Percentiles rank a stretch among this genome's conserved stretches.
Evolutionary conservation across 2,888 invertebrate species (phyloP).

Genomic region (Eilema depressum): DNA sequence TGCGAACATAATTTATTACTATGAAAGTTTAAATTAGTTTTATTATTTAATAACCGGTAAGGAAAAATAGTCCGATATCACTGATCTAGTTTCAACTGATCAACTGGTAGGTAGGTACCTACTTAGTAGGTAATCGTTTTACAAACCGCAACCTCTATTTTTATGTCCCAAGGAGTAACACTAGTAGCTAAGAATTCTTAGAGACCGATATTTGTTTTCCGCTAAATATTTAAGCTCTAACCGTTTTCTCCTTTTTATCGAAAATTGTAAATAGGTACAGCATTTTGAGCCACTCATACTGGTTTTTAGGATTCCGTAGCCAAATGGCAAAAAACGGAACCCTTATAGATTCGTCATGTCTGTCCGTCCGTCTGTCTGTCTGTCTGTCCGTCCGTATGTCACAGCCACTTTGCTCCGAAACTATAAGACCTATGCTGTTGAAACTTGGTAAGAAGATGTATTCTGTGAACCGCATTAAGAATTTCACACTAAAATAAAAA

Average conservation of each 20-base stretch:
- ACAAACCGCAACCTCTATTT: background rate
- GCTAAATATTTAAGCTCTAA: background rate
- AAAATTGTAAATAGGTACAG: background rate
- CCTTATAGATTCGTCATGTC: too few relatives aligned
- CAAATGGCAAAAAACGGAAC: too few relatives aligned
- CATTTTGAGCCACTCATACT: background rate
- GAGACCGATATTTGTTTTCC: background rate
- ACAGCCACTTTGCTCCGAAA: too few relatives aligned
- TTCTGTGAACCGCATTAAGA: too few relatives aligned
- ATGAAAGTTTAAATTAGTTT: background rate
- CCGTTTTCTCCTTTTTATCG: background rate
- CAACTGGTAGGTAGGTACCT: too few relatives aligned
- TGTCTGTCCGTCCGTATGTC: too few relatives aligned
- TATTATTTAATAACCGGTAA: constrained; percentile 4
- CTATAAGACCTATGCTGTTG: too few relatives aligned
- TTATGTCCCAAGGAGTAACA: background rate
- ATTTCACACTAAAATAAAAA: too few relatives aligned
- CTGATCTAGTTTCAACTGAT: background rate
- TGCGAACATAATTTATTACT: background rate
- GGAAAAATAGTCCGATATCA: constrained; percentile 16
- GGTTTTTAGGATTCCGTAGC: too few relatives aligned
- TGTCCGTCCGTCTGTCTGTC: too few relatives aligned
- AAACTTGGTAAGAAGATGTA: too few relatives aligned
- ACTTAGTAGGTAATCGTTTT: constrained; percentile 2
- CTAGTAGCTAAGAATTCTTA: background rate